Base-by-base conservation (phyloP, 2,797 vertebrate species). In the Gouania willdenowi region DNA sequence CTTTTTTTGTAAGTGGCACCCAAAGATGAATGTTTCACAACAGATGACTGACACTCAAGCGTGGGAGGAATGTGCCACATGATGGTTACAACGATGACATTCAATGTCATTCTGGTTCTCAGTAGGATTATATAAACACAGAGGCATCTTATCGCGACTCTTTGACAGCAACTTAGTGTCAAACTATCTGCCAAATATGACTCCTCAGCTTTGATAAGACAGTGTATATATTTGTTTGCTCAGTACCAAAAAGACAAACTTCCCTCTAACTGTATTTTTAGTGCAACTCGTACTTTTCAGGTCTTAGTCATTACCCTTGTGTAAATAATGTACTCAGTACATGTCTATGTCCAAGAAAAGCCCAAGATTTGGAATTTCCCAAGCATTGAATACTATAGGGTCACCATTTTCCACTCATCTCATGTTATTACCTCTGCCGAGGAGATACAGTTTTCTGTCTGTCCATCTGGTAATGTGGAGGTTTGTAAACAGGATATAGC, bases 321-420 rank as follows among this genome's bases (percentile, higher is more conserved):
- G 22, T 27, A 29, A 47, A 31, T 30, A 29, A 19, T 13, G 2
- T 8, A 10, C 10, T 5, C 29, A 29, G 16, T 46, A 6, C 20
- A 61, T 52, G 40, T 11, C 28, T 22, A 9, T 5, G 55, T 21
- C 19, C 52, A 49, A 57, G 43, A 33, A 49, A 28, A 20, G 23
- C 40, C 38, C 18, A 25, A 33, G 26, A 7, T 16, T 23, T 31
- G 18, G 30, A 44, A 16, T 41, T 50, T 22, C 9, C 50, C 12
- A 6, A 12, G 18, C 52, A 52, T 49, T 18, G 21, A 22, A 50
- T 46, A 26, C 25, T 17, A 4, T 27, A 31, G n/a, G 69, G 71
- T 77, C 66, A 52, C 1, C 8, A 19, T 60, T 72, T 77, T 77
- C 71, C 81, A 58, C 26, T 58, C 26, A 8, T 38, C 32, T 9